Conservation (phyloP, 2,888 invertebrate species). For the Caenorhabditis japonica region DNA sequence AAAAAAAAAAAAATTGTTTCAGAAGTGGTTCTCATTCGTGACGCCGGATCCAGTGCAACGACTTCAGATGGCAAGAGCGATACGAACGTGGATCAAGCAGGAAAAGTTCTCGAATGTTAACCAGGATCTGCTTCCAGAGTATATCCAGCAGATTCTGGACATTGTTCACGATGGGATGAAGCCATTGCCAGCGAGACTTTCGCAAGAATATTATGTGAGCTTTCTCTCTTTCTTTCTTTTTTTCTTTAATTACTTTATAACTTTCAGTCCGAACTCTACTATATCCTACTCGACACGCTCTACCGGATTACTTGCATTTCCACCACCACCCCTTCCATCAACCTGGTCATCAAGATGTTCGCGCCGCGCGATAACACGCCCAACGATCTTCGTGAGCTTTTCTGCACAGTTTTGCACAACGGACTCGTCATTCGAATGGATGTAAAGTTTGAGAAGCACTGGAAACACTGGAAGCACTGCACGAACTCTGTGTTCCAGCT, state of each 20-base stretch:
- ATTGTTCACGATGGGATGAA: constrained; percentile 37
- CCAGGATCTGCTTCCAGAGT: neutral
- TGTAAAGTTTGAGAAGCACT: too few species aligned
- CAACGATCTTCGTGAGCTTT: constrained; percentile 10
- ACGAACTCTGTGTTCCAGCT: constrained; percentile 5
- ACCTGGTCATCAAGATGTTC: constrained; percentile 18
- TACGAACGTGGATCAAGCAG: constrained; percentile 26
- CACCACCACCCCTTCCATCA: neutral
- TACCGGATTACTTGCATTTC: constrained; percentile 3
- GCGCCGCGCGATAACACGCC: constrained; percentile 1
- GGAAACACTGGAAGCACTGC: neutral
- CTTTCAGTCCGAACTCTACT: constrained; percentile 15
- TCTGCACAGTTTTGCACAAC: constrained; percentile 7
- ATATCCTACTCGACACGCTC: constrained; percentile 14
- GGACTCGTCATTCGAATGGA: neutral
- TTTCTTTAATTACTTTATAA: neutral
- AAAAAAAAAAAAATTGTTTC: too few species aligned
- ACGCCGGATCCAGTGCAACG: constrained; percentile 14
- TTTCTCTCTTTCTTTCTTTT: neutral
- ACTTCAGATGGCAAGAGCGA: constrained; percentile 12
- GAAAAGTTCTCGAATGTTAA: constrained; percentile 24
- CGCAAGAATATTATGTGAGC: constrained; percentile 10
- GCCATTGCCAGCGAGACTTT: neutral
- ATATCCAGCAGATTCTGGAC: constrained; percentile 19
- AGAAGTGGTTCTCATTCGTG: constrained; percentile 37